Conservation (phyloP, 37 sponge, comb jelly and placozoan genomes). For the Halichondria panicea region DNA sequence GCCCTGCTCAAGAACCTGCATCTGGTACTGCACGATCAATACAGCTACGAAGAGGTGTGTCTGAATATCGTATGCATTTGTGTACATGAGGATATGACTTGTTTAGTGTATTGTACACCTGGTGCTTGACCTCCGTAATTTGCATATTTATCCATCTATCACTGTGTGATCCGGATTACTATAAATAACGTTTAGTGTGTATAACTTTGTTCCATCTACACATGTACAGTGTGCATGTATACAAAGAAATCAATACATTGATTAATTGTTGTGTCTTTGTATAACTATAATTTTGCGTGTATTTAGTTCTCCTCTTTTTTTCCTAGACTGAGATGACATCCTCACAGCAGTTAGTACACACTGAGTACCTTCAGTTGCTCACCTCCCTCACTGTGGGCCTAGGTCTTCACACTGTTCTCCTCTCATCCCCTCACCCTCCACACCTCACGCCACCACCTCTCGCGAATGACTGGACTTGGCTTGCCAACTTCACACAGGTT, state of each 20-base stretch:
- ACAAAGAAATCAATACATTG: neutral
- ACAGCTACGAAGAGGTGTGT: slow-evolving; percentile 75
- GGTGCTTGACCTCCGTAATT: neutral
- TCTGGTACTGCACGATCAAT: slow-evolving; percentile 51
- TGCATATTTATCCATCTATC: neutral
- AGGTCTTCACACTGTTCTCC: slow-evolving; percentile 55
- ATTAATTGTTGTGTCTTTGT: neutral
- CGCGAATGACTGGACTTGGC: slow-evolving; percentile 58
- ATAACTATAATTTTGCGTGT: neutral
- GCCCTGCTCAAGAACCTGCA: slow-evolving; percentile 69
- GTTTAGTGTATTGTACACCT: neutral
- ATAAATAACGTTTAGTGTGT: neutral
- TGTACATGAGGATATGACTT: neutral
- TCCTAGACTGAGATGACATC: slow-evolving; percentile 29
- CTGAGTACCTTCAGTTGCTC: slow-evolving; percentile 71
- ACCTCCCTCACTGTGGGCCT: slow-evolving; percentile 59
- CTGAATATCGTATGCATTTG: neutral
- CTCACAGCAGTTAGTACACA: slow-evolving; percentile 65
- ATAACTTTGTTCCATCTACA: too few relatives aligned
- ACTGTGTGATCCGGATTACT: neutral
- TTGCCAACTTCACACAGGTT: slow-evolving; percentile 28
- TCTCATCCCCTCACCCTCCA: slow-evolving; percentile 42
- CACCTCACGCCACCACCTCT: slow-evolving; percentile 42
- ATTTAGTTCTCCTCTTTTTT: neutral
- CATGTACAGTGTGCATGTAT: too few relatives aligned